Evolutionary conservation across 2,888 invertebrate species (phyloP).

Genomic region (Eilema griseolum): DNA sequence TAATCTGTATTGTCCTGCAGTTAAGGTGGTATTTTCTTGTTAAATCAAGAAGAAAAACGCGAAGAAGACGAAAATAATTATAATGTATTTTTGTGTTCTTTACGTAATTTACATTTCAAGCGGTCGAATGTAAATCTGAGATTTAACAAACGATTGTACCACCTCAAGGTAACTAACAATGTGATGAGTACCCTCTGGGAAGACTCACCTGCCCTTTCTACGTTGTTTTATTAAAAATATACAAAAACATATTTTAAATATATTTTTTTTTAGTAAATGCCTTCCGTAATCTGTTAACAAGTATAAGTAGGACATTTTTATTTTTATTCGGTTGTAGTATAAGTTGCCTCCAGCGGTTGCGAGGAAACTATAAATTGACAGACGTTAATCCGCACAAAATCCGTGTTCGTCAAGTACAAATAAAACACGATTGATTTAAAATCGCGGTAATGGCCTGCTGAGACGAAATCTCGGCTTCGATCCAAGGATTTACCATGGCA

Average conservation of each 20-base stretch:
- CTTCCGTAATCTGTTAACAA: constrained; percentile 76
- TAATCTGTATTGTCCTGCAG: constrained; percentile 28
- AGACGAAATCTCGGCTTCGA: no score
- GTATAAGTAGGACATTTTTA: constrained; percentile 72
- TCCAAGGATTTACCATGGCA: no score
- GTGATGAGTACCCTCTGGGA: constrained; percentile 36
- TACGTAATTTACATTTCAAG: constrained; percentile 36
- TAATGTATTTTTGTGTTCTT: constrained; percentile 27
- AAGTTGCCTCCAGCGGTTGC: constrained; percentile 72
- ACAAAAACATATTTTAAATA: constrained; percentile 53
- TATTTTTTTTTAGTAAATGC: constrained; percentile 52
- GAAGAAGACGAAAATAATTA: constrained; percentile 34
- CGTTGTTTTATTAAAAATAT: constrained; percentile 57
- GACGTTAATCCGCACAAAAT: constrained; percentile 80
- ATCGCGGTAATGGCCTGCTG: no score
- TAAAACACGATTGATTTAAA: constrained; percentile 75
- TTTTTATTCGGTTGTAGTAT: constrained; percentile 75
- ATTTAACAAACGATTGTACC: constrained; percentile 43
- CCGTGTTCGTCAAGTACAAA: constrained; percentile 63
- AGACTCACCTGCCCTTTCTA: constrained; percentile 49
- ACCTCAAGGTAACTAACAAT: constrained; percentile 30
- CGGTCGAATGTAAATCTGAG: constrained; percentile 47
- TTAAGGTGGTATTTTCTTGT: constrained; percentile 43
- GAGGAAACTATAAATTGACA: constrained; percentile 74
- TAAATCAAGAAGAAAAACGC: constrained; percentile 27